Base-by-base conservation (phyloP, 2,888 invertebrate genomes). In the Sinopyrophorus schimmeli region DNA sequence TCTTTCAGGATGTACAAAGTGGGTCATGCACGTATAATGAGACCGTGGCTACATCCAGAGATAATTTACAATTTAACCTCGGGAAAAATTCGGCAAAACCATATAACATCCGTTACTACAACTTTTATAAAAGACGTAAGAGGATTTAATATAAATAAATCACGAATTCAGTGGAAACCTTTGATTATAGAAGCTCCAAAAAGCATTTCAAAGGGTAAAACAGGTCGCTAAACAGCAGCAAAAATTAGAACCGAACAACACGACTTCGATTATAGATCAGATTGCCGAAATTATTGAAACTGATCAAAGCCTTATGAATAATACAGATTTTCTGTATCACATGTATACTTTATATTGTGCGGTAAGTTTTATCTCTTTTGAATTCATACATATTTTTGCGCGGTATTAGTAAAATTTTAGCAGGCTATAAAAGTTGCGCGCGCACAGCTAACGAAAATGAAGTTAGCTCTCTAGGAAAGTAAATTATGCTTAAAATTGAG, bases 341-440 rank as follows among this genome's bases (percentile, higher is more conserved):
- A 44, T 67, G 16, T 43, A 59, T 10, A 66, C 67, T 5, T 46
- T 68, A 20, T 57, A 59, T 39, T 42, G 47, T 10, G 66, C 67
- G 2, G 67, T 68, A 58, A 60, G 63, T 59, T 35, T 10, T 3
- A 28, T 15, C 6, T 18, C 11, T 21, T 14, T 5, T 24, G 9
- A n/a, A n/a, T n/a, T n/a, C n/a, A n/a, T n/a, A n/a, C n/a, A n/a
- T n/a, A n/a, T n/a, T n/a, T n/a, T n/a, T n/a, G n/a, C n/a, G n/a
- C n/a, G n/a, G n/a, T n/a, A n/a, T n/a, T n/a, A n/a, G n/a, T n/a
- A n/a, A n/a, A n/a, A n/a, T n/a, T n/a, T n/a, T n/a, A n/a, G n/a
- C n/a, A n/a, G n/a, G n/a, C n/a, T n/a, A n/a, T n/a, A n/a, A n/a
- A n/a, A n/a, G n/a, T n/a, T n/a, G n/a, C n/a, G n/a, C n/a, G n/a